phyloP scores from a whole-genome alignment of 1,140 invertebrate genomes.

The Antheraea mylitta region DNA sequence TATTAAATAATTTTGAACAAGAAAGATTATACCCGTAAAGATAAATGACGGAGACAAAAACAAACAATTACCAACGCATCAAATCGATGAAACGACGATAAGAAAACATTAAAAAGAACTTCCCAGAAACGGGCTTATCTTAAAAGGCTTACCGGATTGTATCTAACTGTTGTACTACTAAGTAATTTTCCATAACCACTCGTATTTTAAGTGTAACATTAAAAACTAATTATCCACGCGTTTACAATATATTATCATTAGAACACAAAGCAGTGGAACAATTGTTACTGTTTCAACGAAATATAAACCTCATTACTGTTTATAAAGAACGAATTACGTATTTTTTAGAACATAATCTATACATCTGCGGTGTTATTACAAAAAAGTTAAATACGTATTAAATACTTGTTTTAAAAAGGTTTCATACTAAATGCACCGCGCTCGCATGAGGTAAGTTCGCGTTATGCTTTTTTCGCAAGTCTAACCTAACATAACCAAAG shows the following conservation, averaged over 20 bases:
- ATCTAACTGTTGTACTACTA: not conserved
- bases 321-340: no score
- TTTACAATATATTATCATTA: not conserved
- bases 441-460: no score
- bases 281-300: not conserved
- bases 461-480: no score
- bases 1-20: not conserved
- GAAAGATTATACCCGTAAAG: not conserved
- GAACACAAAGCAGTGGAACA: not conserved
- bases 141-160: constrained; percentile 1
- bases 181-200: constrained; percentile 2
- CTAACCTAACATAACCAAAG: no score
- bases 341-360: no score
- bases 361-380: no score
- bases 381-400: no score
- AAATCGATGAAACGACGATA: not conserved
- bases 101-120: not conserved
- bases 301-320: no score
- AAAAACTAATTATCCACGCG: not conserved
- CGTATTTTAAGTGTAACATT: not conserved
- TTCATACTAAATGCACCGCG: no score
- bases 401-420: no score
- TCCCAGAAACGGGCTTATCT: not conserved
- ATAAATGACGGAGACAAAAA: not conserved
- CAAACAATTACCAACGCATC: not conserved